Evolutionary conservation across 2,113 vertebrate genomes (phyloP).

Genomic region (Anoplopoma fimbria): DNA sequence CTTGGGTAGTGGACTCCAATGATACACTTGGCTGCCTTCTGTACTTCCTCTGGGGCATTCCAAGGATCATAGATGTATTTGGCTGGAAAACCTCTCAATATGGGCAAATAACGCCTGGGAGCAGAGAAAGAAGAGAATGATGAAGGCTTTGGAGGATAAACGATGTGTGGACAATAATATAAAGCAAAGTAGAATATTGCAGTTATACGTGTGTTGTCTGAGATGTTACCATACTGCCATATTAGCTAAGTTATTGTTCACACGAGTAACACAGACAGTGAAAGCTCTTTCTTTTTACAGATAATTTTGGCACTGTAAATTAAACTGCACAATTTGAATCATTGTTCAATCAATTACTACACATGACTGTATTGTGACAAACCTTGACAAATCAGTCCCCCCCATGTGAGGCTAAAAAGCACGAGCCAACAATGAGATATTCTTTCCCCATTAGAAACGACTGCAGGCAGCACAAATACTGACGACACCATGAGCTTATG

Average conservation of each 20-base stretch:
- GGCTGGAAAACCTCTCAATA: conserved; percentile 92
- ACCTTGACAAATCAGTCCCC: not conserved
- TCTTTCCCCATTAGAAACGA: not conserved
- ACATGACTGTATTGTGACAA: conserved; percentile 3
- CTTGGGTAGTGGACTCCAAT: conserved; percentile 95
- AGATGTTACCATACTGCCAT: not conserved
- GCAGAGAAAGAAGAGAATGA: conserved; percentile 27
- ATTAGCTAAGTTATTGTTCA: not conserved
- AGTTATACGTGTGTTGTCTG: not conserved
- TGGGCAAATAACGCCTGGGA: conserved; percentile 91
- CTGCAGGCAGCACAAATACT: not conserved
- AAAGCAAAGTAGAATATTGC: not conserved
- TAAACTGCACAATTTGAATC: not conserved
- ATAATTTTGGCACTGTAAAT: not conserved
- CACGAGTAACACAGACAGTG: not conserved
- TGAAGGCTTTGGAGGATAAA: not conserved
- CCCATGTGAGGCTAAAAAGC: conserved; percentile 4
- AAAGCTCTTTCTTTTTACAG: not conserved
- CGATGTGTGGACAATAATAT: not conserved
- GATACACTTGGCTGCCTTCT: conserved; percentile 93
- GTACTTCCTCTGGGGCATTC: conserved; percentile 93
- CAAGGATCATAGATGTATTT: conserved; percentile 98
- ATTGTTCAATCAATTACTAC: not conserved
- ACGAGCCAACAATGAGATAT: conserved; percentile 21
- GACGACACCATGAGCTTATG: not conserved